phyloP scores from a whole-genome alignment of 2,797 vertebrate genomes.

The Hippocampus kuda region DNA sequence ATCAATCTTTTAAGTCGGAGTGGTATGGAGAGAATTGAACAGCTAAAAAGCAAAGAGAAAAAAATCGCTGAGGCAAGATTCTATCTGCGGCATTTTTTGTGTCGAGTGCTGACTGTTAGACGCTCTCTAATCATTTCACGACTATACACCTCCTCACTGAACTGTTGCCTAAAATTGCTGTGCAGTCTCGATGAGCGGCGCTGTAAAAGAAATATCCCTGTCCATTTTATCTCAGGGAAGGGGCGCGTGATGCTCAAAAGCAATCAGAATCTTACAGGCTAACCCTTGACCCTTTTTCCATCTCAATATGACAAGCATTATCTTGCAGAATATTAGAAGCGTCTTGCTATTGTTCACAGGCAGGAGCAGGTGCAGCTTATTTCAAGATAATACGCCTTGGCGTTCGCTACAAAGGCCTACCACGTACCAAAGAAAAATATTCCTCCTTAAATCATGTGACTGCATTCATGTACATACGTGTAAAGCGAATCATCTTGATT shows the following conservation, averaged over 20 bases:
- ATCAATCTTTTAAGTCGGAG: conserved; percentile 56
- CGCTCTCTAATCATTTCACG: conserved; percentile 44
- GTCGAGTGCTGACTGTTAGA: conserved; percentile 31
- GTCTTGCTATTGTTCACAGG: conserved; percentile 71
- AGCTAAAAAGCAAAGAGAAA: conserved; percentile 36
- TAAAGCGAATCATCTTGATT: conserved; percentile 28
- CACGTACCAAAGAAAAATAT: conserved; percentile 35
- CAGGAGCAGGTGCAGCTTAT: conserved; percentile 57
- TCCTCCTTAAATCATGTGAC: conserved; percentile 28
- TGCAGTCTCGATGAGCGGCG: conserved; percentile 34
- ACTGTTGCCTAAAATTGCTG: conserved; percentile 47
- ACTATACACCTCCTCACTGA: conserved; percentile 35
- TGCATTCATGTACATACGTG: conserved; percentile 27
- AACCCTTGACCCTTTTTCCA: conserved; percentile 76
- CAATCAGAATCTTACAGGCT: conserved; percentile 66
- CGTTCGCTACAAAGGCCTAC: conserved; percentile 53
- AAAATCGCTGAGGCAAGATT: conserved; percentile 35
- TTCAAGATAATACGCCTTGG: conserved; percentile 66
- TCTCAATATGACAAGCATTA: conserved; percentile 74
- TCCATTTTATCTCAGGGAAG: conserved; percentile 50
- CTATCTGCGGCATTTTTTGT: conserved; percentile 32
- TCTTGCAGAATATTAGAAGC: conserved; percentile 76
- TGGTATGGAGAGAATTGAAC: conserved; percentile 38
- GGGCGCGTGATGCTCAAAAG: conserved; percentile 59
- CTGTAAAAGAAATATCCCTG: conserved; percentile 59